phyloP scores from a whole-genome alignment of 2,113 vertebrate species.

The Dasyprocta punctata region DNA sequence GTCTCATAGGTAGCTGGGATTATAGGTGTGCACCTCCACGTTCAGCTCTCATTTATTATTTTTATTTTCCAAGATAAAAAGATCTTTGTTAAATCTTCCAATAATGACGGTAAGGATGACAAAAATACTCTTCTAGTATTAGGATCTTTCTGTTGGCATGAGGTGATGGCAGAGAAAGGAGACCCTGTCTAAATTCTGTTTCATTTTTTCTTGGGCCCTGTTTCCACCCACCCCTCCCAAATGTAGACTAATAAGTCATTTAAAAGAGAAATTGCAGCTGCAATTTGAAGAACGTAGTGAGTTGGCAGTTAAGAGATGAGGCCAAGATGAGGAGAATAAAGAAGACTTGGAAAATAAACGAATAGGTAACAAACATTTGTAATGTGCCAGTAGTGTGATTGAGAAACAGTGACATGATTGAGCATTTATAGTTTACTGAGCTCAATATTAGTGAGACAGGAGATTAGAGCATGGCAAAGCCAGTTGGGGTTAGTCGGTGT shows the following conservation, averaged over 20 bases:
- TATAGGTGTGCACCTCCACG: neutral
- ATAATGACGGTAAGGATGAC: neutral
- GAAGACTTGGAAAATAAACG: neutral
- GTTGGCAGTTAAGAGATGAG: neutral
- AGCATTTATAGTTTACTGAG: neutral
- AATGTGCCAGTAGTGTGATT: neutral
- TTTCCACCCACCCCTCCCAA: neutral
- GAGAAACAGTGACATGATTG: too few species aligned
- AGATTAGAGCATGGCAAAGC: neutral
- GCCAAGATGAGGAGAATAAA: neutral
- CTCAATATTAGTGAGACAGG: neutral
- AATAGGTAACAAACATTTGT: neutral
- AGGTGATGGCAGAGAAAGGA: neutral
- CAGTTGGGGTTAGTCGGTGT: neutral
- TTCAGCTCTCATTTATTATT: neutral
- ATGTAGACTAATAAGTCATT: neutral
- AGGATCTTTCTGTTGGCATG: neutral
- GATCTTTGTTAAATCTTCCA: neutral
- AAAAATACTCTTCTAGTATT: neutral
- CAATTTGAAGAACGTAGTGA: neutral
- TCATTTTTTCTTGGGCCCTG: neutral
- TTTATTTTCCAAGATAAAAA: conserved; percentile 42
- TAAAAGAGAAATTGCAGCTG: neutral
- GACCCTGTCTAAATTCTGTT: neutral
- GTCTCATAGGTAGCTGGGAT: neutral